These are phyloP conservation scores for Chascanopsetta lugubris DNA, from an alignment of 2,113 vertebrate genomes.

Conservation along the genomic window DNA sequence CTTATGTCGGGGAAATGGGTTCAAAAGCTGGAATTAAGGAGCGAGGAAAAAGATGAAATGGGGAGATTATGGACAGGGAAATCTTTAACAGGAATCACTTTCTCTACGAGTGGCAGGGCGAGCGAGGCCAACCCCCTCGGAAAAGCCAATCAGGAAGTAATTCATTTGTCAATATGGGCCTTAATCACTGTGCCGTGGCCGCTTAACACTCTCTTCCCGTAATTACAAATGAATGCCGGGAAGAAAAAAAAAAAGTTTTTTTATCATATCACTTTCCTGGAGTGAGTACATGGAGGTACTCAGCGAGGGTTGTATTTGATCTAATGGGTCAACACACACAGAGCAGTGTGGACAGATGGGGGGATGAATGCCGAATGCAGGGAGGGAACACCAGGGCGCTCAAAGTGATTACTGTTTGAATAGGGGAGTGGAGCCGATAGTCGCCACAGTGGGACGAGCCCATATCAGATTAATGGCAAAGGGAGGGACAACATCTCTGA, in stretches of 20 bases:
- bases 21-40: slow-evolving; percentile 27
- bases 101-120: slow-evolving; percentile 36
- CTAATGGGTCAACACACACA: neutral
- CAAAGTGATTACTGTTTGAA: slow-evolving; percentile 24
- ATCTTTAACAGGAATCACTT: slow-evolving; percentile 58
- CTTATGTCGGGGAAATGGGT: slow-evolving; percentile 57
- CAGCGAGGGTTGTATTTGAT: neutral
- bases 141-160: slow-evolving; percentile 54
- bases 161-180: slow-evolving; percentile 47
- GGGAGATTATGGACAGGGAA: slow-evolving; percentile 26
- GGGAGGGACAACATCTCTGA: slow-evolving; percentile 42
- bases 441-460: slow-evolving; percentile 20
- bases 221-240: slow-evolving; percentile 10
- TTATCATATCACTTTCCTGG: neutral
- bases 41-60: slow-evolving; percentile 40
- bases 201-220: slow-evolving; percentile 19
- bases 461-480: slow-evolving; percentile 56
- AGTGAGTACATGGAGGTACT: neutral
- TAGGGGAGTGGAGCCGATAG: slow-evolving; percentile 23
- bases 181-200: slow-evolving; percentile 32
- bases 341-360: neutral
- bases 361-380: neutral
- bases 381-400: slow-evolving; percentile 1
- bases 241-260: neutral
- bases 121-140: slow-evolving; percentile 15